Evolutionary conservation across 2,888 invertebrate genomes (phyloP), one percentile per base, ranked within the genome.

Genomic region (Oligia strigilis): DNA sequence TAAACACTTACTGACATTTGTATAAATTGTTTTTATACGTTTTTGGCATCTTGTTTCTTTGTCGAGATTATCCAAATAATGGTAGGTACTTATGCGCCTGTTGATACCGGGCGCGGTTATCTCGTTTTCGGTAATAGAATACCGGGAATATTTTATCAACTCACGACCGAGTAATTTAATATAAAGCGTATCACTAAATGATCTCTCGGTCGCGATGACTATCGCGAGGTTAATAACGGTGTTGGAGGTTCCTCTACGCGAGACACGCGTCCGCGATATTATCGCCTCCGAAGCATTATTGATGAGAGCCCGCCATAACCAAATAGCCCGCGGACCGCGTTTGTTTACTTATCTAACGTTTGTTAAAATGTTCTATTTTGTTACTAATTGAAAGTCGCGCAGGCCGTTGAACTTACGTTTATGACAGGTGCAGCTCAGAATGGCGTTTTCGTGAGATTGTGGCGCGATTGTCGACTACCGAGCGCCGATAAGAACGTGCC

Each of bases 111-210:
- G 94, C 92, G 91, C 89, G 95, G 94, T 95, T 96, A 96, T 95
- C 94, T 96, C 92, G 93, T 95, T 97, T 96, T 96, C 92, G 96
- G 97, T 97, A 97, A 97, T 96, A 96, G 96, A 96, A 97, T 96
- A 97, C 96, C 92, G 91, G 91, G 95, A 95, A 96, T 96, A 96
- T 96, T 96, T 96, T 96, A 97, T 96, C 97, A 96, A 95, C 94
- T 94, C 97, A 97, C 96, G 97, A 96, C 96, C 96, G 95, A 96
- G 97, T 97, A 97, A 97, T 97, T 97, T 97, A 97, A 97, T 97
- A 97, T 97, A 97, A 97, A 97, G 94, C 96, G 96, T 97, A 97
- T 97, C 97, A 96, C 96, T 95, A 95, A 96, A 96, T 96, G 96
- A 97, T 97, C 97, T 96, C 94, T 93, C 90, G 91, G 93, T 92